Base-by-base conservation (phyloP, 2,113 vertebrate species). In the Poecilia latipinna region DNA sequence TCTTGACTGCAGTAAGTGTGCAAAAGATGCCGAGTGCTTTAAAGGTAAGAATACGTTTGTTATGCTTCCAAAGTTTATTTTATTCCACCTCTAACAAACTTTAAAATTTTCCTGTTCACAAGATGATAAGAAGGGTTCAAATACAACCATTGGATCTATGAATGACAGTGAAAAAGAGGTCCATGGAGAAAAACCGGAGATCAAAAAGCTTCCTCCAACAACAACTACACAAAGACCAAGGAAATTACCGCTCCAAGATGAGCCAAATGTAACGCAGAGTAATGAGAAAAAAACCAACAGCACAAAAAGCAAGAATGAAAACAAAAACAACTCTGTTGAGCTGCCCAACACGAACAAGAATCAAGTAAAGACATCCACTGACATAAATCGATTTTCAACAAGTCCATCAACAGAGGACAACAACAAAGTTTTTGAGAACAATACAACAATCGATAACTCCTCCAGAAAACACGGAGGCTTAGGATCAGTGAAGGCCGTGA, bases 1-100 rank as follows among this genome's bases (percentile, higher is more conserved):
- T 31, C 70, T 83, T 90, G 93, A 93, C 92, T 94, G 94, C 87
- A 90, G 88, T 87, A 86, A 93, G 90, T 82, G 83, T 79, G 91
- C 92, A 51, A 93, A 91, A 0, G 94, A 94, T 84, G 69, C 29
- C 0, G 92, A 95, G 28, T 96, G 95, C 84, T 89, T 91, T 12
- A 94, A 74, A 93, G 94, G 89, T 96, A 94, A 73, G 88, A 94
- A 5, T 60, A 12, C 62, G 5, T 65, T n/a, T 33, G 13, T 4
- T 17, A 2, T 77, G 12, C 37, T 33, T 37, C 57, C 22, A 64
- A 60, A 68, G 19, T 8, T 17, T 65, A 12, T 19, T 64, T 61
- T n/a, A 37, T 44, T 65, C 37, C 4, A 3, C 19, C 12, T 75
- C 57, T 72, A 28, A 63, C 26, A 63, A 68, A 83, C 13, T 29